Evolutionary conservation across 1,140 invertebrate genomes (phyloP), one percentile per base, ranked within the genome.

Genomic region (Drosophila sproati): DNA sequence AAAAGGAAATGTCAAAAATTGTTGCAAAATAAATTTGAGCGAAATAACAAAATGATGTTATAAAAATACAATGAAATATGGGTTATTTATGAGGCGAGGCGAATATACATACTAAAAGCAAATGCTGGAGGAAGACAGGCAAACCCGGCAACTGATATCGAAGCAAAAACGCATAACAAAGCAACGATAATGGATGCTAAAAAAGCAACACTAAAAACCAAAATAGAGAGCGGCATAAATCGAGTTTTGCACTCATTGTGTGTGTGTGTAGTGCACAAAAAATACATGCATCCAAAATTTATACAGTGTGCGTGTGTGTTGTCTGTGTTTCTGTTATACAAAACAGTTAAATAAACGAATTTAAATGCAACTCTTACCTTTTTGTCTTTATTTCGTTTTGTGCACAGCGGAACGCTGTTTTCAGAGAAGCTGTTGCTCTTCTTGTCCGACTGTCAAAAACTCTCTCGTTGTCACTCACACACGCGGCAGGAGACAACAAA

Each of bases 311-410:
- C 48, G 48, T 50, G 56, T 76, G 60, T 70, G 12, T 12, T 12
- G 12, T 12, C 48, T 28, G 61, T 68, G 61, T 57, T 54, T 63
- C 35, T 66, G 74, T 82, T 54, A 66, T 54, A 69, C 35, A 68
- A 72, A 79, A 57, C 61, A 68, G 57, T 56, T 56, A 61, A 73
- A 61, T 61, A 68, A 66, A 60, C 29, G 7, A 62, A 69, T 61
- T 48, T 7, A 67, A 50, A 66, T 76, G 79, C 80, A 83, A 55
- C 68, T 82, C 64, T 75, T 75, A 83, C 76, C 79, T 78, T 20
- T 1, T 20, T 67, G 66, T 62, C 62, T 41, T 52, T 64, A 31
- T 41, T 41, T 62, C 45, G 51, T 57, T 72, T 48, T 10, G 28
- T 69, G 50, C 48, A 47, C 55, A 51, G 39, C 20, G 1, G 1